Evolutionary conservation across 1,140 invertebrate species (phyloP).

Genomic region (Neotoxoptera formosana): DNA sequence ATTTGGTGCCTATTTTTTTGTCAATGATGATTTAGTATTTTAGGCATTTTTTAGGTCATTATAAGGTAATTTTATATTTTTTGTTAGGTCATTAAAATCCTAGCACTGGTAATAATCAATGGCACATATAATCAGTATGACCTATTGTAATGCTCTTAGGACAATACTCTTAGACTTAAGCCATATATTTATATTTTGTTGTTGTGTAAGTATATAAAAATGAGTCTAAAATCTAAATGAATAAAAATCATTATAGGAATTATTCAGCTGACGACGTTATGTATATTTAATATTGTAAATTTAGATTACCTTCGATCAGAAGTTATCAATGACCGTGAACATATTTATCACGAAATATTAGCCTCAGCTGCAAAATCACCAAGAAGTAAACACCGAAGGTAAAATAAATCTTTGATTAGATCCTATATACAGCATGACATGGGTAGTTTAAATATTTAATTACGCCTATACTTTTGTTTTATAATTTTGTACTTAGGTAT

Average conservation of each 20-base stretch:
- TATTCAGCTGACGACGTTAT: background rate
- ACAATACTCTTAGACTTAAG: too few relatives aligned
- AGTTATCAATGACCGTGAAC: background rate
- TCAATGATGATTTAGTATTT: too few relatives aligned
- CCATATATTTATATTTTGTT: too few relatives aligned
- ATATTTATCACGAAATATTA: background rate
- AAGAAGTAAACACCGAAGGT: background rate
- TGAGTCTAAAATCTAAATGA: background rate
- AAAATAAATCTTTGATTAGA: background rate
- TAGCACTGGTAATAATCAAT: background rate
- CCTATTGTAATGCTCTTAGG: background rate
- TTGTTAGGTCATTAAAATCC: too few relatives aligned
- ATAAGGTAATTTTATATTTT: too few relatives aligned
- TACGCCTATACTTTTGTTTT: background rate
- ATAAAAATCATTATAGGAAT: background rate
- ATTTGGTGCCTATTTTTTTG: too few relatives aligned
- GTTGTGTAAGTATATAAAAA: background rate
- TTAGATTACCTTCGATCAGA: background rate
- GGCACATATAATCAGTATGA: background rate
- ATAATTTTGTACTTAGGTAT: background rate
- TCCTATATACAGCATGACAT: background rate
- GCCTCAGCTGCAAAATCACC: background rate
- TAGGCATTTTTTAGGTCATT: too few relatives aligned
- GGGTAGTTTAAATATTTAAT: background rate
- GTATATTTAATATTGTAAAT: background rate